phyloP scores from a whole-genome alignment of 2,113 vertebrate species.

The Rhabdomys dilectus region DNA sequence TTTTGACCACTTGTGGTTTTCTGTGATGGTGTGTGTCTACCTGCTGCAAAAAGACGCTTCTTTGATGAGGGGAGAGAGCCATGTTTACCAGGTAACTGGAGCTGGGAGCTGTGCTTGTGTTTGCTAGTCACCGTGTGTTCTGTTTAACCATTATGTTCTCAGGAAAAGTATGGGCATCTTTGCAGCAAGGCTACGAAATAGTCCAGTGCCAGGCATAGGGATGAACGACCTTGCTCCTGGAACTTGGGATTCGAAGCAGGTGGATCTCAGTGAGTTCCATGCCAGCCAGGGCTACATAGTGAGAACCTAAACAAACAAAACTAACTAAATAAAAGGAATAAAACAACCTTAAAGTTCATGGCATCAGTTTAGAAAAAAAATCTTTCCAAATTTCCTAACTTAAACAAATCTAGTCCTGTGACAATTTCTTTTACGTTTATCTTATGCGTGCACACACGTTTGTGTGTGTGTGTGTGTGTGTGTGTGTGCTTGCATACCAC shows the following conservation, averaged over 20 bases:
- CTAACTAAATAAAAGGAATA: not conserved
- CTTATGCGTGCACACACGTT: not conserved
- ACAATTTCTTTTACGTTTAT: not conserved
- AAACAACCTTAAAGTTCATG: not conserved
- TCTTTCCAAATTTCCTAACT: not conserved
- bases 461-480: not conserved
- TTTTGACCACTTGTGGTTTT: not conserved
- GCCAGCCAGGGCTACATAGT: too few relatives aligned
- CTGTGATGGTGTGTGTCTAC: not conserved
- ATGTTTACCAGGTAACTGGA: not conserved
- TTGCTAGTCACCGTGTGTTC: not conserved
- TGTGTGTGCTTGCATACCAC: not conserved
- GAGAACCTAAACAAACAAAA: not conserved
- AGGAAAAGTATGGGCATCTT: not conserved
- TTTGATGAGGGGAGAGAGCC: not conserved
- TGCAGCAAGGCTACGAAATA: not conserved
- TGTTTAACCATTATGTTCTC: not conserved
- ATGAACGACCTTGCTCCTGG: too few relatives aligned
- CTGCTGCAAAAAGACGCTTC: not conserved
- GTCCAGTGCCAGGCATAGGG: not conserved
- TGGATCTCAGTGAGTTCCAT: not conserved
- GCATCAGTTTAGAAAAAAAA: not conserved
- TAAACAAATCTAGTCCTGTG: conserved; percentile 26
- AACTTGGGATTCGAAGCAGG: not conserved
- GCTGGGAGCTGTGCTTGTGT: not conserved